Conservation (phyloP, 1,140 invertebrate species). For the Drosophila sulfurigaster region DNA sequence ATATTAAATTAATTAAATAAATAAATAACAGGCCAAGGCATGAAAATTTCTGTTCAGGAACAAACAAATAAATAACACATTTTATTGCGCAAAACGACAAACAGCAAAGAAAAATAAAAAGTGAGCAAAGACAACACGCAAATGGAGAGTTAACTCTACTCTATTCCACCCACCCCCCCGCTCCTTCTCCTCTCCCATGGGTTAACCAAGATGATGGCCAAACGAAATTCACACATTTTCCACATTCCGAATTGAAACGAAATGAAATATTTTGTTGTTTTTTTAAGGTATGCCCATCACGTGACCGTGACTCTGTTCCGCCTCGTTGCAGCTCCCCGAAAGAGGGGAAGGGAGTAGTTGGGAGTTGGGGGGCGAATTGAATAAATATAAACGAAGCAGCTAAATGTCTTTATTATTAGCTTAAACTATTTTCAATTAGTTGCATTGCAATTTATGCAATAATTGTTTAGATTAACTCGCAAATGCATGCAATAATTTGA, state of each 20-base stretch:
- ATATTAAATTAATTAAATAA: slow-evolving; percentile 78
- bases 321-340: slow-evolving; percentile 36
- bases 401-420: slow-evolving; percentile 41
- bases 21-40: slow-evolving; percentile 38
- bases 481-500: slow-evolving; percentile 38
- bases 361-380: background rate
- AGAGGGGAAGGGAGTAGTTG: background rate
- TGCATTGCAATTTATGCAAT: slow-evolving; percentile 40
- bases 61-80: slow-evolving; percentile 73
- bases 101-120: slow-evolving; percentile 6
- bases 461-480: slow-evolving; percentile 37
- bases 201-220: background rate
- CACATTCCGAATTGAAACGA: background rate
- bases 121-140: slow-evolving; percentile 47
- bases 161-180: background rate
- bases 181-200: background rate
- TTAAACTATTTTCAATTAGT: slow-evolving; percentile 46
- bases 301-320: slow-evolving; percentile 55
- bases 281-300: slow-evolving; percentile 43
- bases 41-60: slow-evolving; percentile 49
- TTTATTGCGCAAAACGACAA: slow-evolving; percentile 67
- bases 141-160: slow-evolving; percentile 38
- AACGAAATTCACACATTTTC: slow-evolving; percentile 16
- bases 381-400: background rate
- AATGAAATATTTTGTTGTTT: background rate